Base-by-base conservation (phyloP, 2,113 vertebrate species). In the Rhinoderma darwinii region DNA sequence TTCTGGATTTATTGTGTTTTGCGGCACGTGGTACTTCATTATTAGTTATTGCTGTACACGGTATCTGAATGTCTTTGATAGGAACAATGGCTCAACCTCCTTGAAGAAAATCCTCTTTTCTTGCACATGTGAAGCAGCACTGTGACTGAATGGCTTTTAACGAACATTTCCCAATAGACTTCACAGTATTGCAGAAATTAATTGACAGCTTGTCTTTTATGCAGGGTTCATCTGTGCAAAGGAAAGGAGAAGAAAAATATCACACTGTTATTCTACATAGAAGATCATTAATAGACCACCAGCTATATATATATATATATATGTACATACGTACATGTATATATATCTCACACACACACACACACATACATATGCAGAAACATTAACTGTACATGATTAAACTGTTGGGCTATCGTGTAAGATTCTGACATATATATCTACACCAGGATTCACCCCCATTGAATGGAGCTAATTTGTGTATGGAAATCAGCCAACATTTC, bases 131-230 rank as follows among this genome's bases (percentile, higher is more conserved):
- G 91, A 93, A 85, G 89, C 98, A 99, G 92, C 98, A 99, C 91
- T 96, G 96, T 84, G 86, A 94, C 86, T 93, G 94, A 89, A 99
- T 93, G 0, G 96, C 95, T 0, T 91, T 92, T 89, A 96, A 79
- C 8, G 92, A 88, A 81, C 97, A 99, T 88, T 96, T 97, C 44
- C 95, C 96, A 89, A 98, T 90, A 82, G 92, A 88, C 90, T 95
- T 97, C 87, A 99, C 94, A 56, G 94, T 97, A 91, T 94, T 94
- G 91, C 98, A 99, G 93, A 99, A 99, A 81, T 89, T 94, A 61
- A 90, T 63, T 0, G 97, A 97, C 86, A 99, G 94, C 2, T 94
- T 96, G 94, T 99, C 96, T 88, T 94, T 98, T 87, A 79, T 95
- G 91, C 98, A 99, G 3, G 90, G 82, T 17, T 3, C 25, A 77